Base-by-base conservation (phyloP, 2,888 invertebrate genomes). In the Tridacna crocea region DNA sequence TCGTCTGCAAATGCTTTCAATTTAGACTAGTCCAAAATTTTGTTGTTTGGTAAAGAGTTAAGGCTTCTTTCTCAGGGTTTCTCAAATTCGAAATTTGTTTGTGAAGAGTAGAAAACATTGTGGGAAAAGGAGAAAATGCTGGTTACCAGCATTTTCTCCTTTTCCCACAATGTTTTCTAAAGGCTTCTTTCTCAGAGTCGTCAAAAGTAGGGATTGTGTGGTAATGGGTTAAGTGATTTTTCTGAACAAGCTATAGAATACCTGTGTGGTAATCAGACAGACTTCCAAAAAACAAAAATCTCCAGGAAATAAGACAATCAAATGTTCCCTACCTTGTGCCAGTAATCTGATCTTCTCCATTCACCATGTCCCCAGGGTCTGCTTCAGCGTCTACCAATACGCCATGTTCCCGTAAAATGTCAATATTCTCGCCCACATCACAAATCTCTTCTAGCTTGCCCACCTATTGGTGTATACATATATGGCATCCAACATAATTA, bases 321-420 rank as follows among this genome's bases (percentile, higher is more conserved):
- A 6, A 10, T 2, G 15, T 55, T 51, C 27, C 72, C 27, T 13
- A 60, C 60, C 60, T 73, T 26, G 73, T 73, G 6, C 58, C 73
- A 13, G 24, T 55, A 36, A 70, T 51, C 24, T 70, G 24, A 22
- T 68, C 46, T 2, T 19, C 68, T 27, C 73, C 77, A 77, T 66
- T 74, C 22, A 15, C 51, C 24, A 51, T 65, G 48, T 78, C 82
- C 46, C 77, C 87, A 24, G 87, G 79, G 82, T 95, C 94, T 15
- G 93, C 94, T 85, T 95, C 95, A 60, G 93, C 91, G 87, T 95
- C 95, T 22, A 95, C 85, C 17, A 95, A 90, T 55, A 95, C 93
- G 11, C 95, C 95, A 82, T 92, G 88, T 26, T 92, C 84, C 58
- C 90, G 80, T 17, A 95, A 90, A 10, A 88, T 48, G 13, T 92